Conservation (phyloP, 2,797 vertebrate species). For the Protonibea diacanthus region DNA sequence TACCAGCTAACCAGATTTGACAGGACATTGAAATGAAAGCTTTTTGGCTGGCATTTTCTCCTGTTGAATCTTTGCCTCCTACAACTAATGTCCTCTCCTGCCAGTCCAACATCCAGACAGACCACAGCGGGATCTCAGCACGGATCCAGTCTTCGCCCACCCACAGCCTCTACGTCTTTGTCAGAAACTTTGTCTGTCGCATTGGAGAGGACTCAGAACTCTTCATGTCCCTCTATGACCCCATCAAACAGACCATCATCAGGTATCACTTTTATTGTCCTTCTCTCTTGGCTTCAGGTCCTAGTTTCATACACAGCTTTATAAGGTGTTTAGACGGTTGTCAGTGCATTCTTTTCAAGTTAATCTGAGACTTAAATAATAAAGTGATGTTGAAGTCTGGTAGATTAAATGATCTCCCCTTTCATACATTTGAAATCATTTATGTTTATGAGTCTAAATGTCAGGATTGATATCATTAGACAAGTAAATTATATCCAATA, state of each 20-base stretch:
- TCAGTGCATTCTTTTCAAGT: neutral
- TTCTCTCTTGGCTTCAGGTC: neutral
- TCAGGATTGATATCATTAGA: neutral
- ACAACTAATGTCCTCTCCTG: constrained; percentile 31
- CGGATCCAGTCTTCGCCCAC: constrained; percentile 95
- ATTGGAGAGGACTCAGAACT: constrained; percentile 99
- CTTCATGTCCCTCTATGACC: constrained; percentile 98
- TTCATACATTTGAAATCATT: neutral
- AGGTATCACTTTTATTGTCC: constrained; percentile 80
- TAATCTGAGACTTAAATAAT: neutral
- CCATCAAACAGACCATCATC: constrained; percentile 91
- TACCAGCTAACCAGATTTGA: constrained; percentile 27
- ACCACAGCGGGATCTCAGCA: constrained; percentile 90
- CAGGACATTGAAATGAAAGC: neutral
- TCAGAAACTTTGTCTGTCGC: constrained; percentile 97
- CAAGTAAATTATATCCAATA: neutral
- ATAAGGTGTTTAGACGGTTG: neutral
- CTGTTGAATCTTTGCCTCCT: constrained; percentile 6
- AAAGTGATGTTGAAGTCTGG: neutral
- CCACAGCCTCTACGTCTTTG: constrained; percentile 97
- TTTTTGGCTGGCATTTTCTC: constrained; percentile 11
- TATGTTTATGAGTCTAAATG: neutral
- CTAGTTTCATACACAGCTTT: neutral
- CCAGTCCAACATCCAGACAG: constrained; percentile 92
- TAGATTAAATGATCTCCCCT: neutral